Evolutionary conservation across 2,888 invertebrate genomes (phyloP).

Genomic region (Ectropis crepuscularia): DNA sequence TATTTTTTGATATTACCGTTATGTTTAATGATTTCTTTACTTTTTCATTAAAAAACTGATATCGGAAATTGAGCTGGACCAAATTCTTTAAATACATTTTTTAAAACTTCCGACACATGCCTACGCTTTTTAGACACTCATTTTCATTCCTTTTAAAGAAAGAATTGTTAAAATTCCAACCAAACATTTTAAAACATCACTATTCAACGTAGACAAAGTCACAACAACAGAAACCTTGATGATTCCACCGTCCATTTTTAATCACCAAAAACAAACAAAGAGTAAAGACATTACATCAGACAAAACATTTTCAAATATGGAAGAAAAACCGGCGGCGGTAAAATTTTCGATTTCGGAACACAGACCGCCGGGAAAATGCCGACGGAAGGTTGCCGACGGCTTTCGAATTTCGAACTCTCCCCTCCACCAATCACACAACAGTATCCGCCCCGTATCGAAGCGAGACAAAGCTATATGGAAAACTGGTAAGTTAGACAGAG

Average conservation of each 20-base stretch:
- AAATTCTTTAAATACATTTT: too few species aligned
- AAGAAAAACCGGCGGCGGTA: constrained; percentile 38
- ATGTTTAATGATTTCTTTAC: too few species aligned
- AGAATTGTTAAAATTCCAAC: too few species aligned
- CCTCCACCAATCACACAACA: constrained; percentile 74
- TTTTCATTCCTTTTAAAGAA: too few species aligned
- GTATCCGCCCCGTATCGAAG: constrained; percentile 71
- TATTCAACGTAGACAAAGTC: constrained; percentile 6
- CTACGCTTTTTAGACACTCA: too few species aligned
- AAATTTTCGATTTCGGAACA: constrained; percentile 70
- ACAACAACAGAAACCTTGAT: constrained; percentile 18
- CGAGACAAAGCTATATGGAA: constrained; percentile 59
- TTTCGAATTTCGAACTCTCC: constrained; percentile 64
- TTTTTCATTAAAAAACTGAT: too few species aligned
- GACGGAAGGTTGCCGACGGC: constrained; percentile 77
- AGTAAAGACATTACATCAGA: constrained; percentile 12
- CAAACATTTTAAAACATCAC: neutral
- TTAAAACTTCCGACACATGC: too few species aligned
- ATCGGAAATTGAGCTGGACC: too few species aligned
- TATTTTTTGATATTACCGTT: too few species aligned
- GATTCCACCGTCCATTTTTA: constrained; percentile 15
- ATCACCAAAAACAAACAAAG: constrained; percentile 20
- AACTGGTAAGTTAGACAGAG: constrained; percentile 56
- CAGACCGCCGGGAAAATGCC: constrained; percentile 81
- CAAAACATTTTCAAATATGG: constrained; percentile 34